Evolutionary conservation across 2,797 vertebrate genomes (phyloP), one percentile per base, ranked within the genome.

Genomic region (Leptoclinus maculatus): DNA sequence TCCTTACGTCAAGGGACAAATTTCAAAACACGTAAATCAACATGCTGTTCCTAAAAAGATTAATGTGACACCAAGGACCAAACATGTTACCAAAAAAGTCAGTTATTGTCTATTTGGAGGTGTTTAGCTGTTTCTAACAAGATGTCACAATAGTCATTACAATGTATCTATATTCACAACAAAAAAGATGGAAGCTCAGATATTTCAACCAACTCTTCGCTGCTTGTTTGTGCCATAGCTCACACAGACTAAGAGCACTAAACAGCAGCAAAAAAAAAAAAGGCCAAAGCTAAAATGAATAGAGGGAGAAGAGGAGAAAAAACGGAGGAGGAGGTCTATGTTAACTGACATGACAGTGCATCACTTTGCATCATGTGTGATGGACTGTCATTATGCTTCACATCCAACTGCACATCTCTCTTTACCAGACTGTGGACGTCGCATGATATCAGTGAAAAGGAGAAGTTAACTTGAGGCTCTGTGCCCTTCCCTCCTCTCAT

Each of bases 351-450:
- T 85, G 84, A 87, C 84, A 76, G 73, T 43, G 72, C 84, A 89
- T 91, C 89, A 86, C 83, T 88, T 87, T 85, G 76, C 62, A 89
- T 91, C 84, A 89, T 56, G 71, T 25, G 75, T 88, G 91, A 93
- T 56, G 84, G 87, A 39, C 86, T 89, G 91, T 92, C 91, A 91
- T 85, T 80, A 75, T 19, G 65, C 67, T 45, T 92, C 86, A 91
- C 88, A 82, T 92, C 88, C 89, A 90, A 71, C 84, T 83, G 83
- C 88, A 89, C 80, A 53, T 82, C 85, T 89, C 86, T 81, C 85
- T 84, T 78, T 62, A 91, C 85, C 92, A 93, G 90, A 93, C 91
- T 93, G 92, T 93, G 84, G 73, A 93, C 67, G 89, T 92, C 90
- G 90, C 84, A 91, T 88, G 86, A 76, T 85, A 93, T 93, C 93